A percentile compares a stretch with the other conserved stretches of the same genome.
Evolutionary conservation across 2,113 vertebrate genomes (phyloP).

Genomic region (Caranx melampygus): DNA sequence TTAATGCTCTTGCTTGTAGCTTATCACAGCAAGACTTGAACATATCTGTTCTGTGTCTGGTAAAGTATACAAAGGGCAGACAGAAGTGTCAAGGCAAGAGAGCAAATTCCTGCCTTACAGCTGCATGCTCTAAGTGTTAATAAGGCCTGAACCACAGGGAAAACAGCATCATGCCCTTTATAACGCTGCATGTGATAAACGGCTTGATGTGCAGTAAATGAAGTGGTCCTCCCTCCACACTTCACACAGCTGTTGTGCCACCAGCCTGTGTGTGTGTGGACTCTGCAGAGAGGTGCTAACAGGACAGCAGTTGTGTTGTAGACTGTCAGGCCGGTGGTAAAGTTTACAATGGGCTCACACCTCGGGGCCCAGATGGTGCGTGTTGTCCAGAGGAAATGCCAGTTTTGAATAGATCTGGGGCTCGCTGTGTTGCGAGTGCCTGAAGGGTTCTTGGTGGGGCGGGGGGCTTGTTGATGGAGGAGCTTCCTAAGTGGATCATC

Average conservation of each 20-base stretch:
- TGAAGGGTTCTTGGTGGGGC: conserved; percentile 41
- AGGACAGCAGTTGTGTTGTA: conserved; percentile 42
- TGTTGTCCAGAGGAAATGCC: conserved; percentile 69
- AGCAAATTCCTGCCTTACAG: conserved; percentile 27
- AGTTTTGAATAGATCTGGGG: conserved; percentile 59
- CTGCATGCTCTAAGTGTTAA: conserved; percentile 20
- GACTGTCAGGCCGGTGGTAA: conserved; percentile 69
- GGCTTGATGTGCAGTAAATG: conserved; percentile 32
- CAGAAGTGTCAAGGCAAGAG: not conserved
- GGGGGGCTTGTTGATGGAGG: conserved; percentile 61
- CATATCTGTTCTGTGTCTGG: not conserved
- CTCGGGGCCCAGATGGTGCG: conserved; percentile 70
- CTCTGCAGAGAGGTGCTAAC: conserved; percentile 62
- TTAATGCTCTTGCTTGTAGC: conserved; percentile 14
- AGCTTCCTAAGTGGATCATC: conserved; percentile 78
- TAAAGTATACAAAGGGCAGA: not conserved
- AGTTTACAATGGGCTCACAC: conserved; percentile 76
- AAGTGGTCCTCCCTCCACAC: conserved; percentile 28
- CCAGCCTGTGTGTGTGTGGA: conserved; percentile 42
- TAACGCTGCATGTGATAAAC: conserved; percentile 35
- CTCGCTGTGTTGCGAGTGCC: conserved; percentile 9
- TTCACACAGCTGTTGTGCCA: conserved; percentile 51
- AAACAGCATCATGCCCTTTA: conserved; percentile 26
- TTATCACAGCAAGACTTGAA: conserved; percentile 6
- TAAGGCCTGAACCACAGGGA: conserved; percentile 16